Conservation (phyloP, 2,888 invertebrate genomes). For the Ariolimax columbianus region DNA sequence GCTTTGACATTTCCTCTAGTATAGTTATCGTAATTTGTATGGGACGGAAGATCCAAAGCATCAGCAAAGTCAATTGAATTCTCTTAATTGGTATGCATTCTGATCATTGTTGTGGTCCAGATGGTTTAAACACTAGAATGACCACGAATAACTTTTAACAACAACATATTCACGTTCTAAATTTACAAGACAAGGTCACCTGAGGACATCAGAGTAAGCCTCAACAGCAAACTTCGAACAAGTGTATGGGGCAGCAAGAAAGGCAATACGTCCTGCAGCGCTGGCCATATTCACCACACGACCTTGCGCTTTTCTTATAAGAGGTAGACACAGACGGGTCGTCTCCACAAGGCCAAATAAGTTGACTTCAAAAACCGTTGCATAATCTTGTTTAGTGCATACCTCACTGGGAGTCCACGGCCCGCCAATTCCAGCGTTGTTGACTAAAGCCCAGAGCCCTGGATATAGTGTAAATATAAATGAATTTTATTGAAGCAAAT, state of each 20-base stretch:
- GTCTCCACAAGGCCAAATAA: neutral
- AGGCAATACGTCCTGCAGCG: constrained; percentile 29
- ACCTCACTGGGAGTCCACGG: constrained; percentile 72
- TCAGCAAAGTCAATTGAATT: too few species aligned
- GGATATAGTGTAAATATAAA: too few species aligned
- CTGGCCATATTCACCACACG: constrained; percentile 27
- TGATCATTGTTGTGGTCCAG: too few species aligned
- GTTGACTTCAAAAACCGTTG: constrained; percentile 8
- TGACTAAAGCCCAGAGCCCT: constrained; percentile 75
- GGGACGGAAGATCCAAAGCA: too few species aligned
- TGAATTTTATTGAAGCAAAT: too few species aligned
- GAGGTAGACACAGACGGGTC: constrained; percentile 23
- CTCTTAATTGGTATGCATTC: too few species aligned
- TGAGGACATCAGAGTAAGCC: constrained; percentile 7
- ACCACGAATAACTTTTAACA: too few species aligned
- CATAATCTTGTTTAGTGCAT: constrained; percentile 54
- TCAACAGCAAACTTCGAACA: constrained; percentile 47
- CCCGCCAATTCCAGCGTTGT: constrained; percentile 71
- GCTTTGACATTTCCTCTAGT: too few species aligned
- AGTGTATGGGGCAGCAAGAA: constrained; percentile 45
- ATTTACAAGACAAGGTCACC: neutral
- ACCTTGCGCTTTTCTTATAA: constrained; percentile 14
- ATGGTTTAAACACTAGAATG: too few species aligned
- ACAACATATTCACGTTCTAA: too few species aligned
- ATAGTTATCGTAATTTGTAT: too few species aligned